Conservation (phyloP, 2,888 invertebrate genomes). For the Teinopalpus imperialis region DNA sequence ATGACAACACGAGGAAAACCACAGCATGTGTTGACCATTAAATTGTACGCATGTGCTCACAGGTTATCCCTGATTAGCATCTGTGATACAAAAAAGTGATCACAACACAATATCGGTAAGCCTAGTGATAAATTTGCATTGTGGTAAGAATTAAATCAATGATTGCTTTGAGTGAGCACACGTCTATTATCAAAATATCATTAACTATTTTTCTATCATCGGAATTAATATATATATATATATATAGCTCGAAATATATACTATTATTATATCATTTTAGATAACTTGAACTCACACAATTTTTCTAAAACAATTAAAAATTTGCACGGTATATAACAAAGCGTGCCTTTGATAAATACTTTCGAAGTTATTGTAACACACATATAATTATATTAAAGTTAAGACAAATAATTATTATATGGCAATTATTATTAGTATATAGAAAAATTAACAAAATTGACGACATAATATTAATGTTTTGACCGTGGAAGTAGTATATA, state of each 20-base stretch:
- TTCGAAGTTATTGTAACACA: slow-evolving; percentile 19
- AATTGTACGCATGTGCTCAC: slow-evolving; percentile 72
- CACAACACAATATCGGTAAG: slow-evolving; percentile 76
- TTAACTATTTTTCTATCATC: slow-evolving; percentile 66
- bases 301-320: slow-evolving; percentile 14
- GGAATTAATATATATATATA: slow-evolving; percentile 25
- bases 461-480: background rate
- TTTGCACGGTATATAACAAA: slow-evolving; percentile 33
- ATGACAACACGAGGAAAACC: slow-evolving; percentile 72
- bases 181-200: slow-evolving; percentile 39
- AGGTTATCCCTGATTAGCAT: slow-evolving; percentile 71
- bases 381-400: slow-evolving; percentile 2
- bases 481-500: no score
- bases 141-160: slow-evolving; percentile 61
- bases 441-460: background rate
- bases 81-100: slow-evolving; percentile 78
- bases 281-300: slow-evolving; percentile 16
- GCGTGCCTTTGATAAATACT: slow-evolving; percentile 36
- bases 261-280: slow-evolving; percentile 13
- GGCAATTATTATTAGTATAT: background rate
- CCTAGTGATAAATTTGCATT: slow-evolving; percentile 73
- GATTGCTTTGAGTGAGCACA: slow-evolving; percentile 66
- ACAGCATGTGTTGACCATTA: slow-evolving; percentile 72
- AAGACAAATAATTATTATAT: slow-evolving; percentile 1
- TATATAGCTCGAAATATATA: slow-evolving; percentile 22